phyloP scores from a whole-genome alignment of 1,140 invertebrate species.

The Drosophila kepulauana region DNA sequence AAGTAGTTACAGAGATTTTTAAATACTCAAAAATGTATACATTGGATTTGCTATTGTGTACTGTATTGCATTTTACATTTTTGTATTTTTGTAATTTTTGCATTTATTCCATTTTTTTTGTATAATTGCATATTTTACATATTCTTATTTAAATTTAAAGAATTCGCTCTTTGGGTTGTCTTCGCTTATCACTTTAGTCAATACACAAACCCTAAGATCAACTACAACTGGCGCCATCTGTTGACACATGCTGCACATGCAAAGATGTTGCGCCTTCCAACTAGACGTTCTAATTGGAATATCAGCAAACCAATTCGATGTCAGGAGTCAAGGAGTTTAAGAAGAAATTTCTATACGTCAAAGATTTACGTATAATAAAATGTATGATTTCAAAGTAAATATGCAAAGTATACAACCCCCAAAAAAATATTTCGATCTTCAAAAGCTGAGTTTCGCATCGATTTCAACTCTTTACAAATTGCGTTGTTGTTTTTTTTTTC shows the following conservation, averaged over 20 bases:
- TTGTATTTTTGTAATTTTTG: too few relatives aligned
- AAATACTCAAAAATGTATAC: too few relatives aligned
- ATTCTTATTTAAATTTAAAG: background rate
- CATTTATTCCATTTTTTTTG: background rate
- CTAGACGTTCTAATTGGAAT: background rate
- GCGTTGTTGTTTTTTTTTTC: constrained; percentile 9
- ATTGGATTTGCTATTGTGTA: too few relatives aligned
- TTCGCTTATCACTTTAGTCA: constrained; percentile 3
- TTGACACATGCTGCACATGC: background rate
- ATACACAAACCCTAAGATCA: constrained; percentile 36
- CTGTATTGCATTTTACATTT: too few relatives aligned
- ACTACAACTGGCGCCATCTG: constrained; percentile 20
- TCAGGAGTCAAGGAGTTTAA: too few relatives aligned
- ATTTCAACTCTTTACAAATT: constrained; percentile 29
- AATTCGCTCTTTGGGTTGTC: background rate
- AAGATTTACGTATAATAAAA: too few relatives aligned
- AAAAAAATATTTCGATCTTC: background rate
- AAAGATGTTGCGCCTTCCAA: background rate
- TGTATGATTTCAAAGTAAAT: too few relatives aligned
- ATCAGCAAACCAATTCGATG: too few relatives aligned
- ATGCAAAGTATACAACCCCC: background rate
- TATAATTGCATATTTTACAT: background rate
- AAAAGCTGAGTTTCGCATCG: background rate
- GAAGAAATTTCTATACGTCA: background rate
- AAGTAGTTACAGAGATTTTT: background rate